phyloP scores from a whole-genome alignment of 2,113 vertebrate species.

The Thunnus thynnus region DNA sequence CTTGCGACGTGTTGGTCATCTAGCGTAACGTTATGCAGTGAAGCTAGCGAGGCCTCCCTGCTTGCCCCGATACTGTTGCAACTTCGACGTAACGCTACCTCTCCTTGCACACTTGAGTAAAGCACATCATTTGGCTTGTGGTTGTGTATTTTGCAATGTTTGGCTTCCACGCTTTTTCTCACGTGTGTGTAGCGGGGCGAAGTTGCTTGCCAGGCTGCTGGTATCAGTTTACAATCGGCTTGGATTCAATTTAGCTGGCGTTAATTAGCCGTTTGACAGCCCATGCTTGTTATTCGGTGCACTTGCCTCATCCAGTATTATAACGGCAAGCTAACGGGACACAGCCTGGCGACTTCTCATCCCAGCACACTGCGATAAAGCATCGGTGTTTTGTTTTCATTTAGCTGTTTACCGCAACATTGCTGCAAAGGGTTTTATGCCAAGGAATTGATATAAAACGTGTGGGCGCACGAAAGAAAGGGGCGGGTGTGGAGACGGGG shows the following conservation, averaged over 20 bases:
- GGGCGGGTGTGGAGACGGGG: conserved; percentile 61
- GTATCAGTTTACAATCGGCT: conserved; percentile 38
- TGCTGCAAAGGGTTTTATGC: conserved; percentile 62
- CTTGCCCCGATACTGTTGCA: conserved; percentile 44
- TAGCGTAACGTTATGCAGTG: conserved; percentile 50
- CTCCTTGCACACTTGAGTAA: conserved; percentile 7
- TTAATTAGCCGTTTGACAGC: conserved; percentile 74
- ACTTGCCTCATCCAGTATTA: conserved; percentile 35
- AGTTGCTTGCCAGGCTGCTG: conserved; percentile 27
- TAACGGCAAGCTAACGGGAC: conserved; percentile 27
- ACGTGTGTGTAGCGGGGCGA: conserved; percentile 10
- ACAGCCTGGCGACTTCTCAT: background rate
- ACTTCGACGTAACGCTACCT: conserved; percentile 46
- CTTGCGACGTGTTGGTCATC: conserved; percentile 70
- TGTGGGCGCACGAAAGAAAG: conserved; percentile 65
- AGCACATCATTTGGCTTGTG: background rate
- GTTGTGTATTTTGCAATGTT: background rate
- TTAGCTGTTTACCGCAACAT: conserved; percentile 62
- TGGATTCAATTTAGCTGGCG: conserved; percentile 46
- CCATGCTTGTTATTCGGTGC: conserved; percentile 63
- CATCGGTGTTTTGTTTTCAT: conserved; percentile 31
- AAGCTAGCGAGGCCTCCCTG: conserved; percentile 73
- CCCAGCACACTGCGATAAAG: background rate
- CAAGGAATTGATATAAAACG: conserved; percentile 64
- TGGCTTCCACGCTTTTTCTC: background rate